Percentiles rank a stretch among this genome's conserved stretches.
phyloP scores from a whole-genome alignment of 2,888 invertebrate species.

The Papilio protenor region DNA sequence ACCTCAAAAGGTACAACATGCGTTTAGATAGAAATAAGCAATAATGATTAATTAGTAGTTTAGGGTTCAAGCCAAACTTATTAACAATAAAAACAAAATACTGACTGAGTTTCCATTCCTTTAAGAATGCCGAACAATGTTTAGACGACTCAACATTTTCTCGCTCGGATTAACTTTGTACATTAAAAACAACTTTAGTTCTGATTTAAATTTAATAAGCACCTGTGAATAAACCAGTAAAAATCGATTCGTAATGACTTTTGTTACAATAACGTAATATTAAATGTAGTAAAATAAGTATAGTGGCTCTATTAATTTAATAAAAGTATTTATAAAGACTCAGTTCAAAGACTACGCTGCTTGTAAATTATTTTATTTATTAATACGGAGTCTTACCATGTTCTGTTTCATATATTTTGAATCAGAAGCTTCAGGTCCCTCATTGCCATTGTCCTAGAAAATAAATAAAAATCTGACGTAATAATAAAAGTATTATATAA shows the following conservation, averaged over 20 bases:
- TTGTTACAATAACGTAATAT: not conserved
- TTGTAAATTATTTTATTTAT: not conserved
- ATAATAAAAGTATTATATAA: not conserved
- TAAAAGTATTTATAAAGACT: not conserved
- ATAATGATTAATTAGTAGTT: too few species aligned
- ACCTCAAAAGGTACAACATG: not conserved
- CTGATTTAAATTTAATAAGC: too few species aligned
- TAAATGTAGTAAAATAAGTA: not conserved
- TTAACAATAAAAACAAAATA: too few species aligned
- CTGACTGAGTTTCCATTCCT: too few species aligned
- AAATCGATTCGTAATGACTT: not conserved
- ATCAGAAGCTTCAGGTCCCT: not conserved
- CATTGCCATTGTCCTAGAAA: slow-evolving; percentile 4
- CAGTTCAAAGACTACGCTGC: not conserved
- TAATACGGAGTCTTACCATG: not conserved
- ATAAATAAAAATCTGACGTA: not conserved
- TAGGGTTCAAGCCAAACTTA: too few species aligned
- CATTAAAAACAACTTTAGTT: too few species aligned
- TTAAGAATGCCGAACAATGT: too few species aligned
- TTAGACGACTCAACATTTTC: too few species aligned
- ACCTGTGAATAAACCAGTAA: not conserved
- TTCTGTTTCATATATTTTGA: slow-evolving; percentile 9
- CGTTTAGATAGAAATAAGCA: too few species aligned
- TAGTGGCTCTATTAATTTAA: too few species aligned
- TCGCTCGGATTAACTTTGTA: too few species aligned